A percentile compares a stretch with the other conserved stretches of the same genome.
phyloP scores from a whole-genome alignment of 2,797 vertebrate genomes.

The Cichlasoma orientale region DNA sequence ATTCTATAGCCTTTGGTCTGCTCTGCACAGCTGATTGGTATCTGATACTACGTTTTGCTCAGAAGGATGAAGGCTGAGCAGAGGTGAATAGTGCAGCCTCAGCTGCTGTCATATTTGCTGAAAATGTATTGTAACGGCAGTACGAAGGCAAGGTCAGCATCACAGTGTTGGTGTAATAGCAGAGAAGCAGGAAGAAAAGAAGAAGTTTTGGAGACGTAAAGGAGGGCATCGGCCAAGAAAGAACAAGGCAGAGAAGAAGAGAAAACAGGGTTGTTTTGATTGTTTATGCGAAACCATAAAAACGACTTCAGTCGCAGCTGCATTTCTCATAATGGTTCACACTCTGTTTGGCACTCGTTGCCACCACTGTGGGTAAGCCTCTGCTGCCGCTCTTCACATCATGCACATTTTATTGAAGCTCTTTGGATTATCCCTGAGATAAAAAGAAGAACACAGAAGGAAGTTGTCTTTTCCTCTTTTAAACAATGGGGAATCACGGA shows the following conservation, averaged over 20 bases:
- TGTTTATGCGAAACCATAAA: background rate
- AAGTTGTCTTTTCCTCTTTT: background rate
- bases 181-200: background rate
- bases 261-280: background rate
- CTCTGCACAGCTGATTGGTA: constrained; percentile 19
- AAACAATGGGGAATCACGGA: constrained; percentile 18
- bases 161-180: background rate
- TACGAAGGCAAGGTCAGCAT: constrained; percentile 28
- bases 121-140: constrained; percentile 22
- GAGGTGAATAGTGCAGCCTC: constrained; percentile 28
- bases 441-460: background rate
- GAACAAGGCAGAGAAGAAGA: background rate
- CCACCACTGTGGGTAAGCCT: constrained; percentile 7
- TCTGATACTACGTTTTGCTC: constrained; percentile 31
- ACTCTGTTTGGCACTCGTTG: constrained; percentile 10
- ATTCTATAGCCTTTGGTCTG: background rate
- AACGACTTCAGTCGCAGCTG: background rate
- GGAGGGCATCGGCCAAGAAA: background rate
- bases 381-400: constrained; percentile 14
- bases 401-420: constrained; percentile 17
- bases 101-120: constrained; percentile 37
- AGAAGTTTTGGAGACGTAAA: background rate
- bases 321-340: background rate
- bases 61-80: constrained; percentile 10
- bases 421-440: constrained; percentile 7